A percentile compares a stretch with the other conserved stretches of the same genome.
These are phyloP conservation scores for Rhodeus uyekii DNA, from an alignment of 2,797 vertebrate species.

Conservation along the genomic window DNA sequence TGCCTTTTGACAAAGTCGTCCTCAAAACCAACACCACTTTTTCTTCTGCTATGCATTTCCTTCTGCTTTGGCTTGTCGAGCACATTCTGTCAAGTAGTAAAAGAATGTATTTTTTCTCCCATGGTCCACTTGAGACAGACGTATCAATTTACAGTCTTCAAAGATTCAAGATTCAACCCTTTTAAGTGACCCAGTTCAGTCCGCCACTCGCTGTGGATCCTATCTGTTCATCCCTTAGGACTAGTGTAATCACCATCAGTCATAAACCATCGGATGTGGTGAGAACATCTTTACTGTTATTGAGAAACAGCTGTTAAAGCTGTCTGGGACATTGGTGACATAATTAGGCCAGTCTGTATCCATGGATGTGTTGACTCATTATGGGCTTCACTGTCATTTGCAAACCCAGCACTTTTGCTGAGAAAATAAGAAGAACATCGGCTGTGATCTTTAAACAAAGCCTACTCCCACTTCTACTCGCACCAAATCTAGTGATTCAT, in stretches of 20 bases:
- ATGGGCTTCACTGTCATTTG: background rate
- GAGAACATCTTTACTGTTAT: slow-evolving; percentile 5
- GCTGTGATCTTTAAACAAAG: background rate
- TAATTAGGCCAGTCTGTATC: slow-evolving; percentile 23
- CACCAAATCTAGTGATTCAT: background rate
- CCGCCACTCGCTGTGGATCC: background rate
- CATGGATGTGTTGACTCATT: background rate
- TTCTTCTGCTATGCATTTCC: background rate
- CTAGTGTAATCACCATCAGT: background rate
- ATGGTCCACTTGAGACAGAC: background rate
- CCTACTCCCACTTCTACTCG: background rate
- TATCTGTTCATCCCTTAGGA: background rate
- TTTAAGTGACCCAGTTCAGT: background rate
- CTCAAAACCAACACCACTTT: background rate
- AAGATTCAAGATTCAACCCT: background rate
- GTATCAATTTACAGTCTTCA: background rate
- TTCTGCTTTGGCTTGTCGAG: background rate
- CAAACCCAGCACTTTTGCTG: too few relatives aligned
- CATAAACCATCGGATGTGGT: background rate
- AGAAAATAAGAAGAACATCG: background rate
- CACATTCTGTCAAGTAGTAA: background rate
- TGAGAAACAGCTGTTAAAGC: slow-evolving; percentile 23
- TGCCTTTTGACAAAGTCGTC: too few relatives aligned
- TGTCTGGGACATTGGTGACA: slow-evolving; percentile 1
- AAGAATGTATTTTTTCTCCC: background rate